Evolutionary conservation across 2,797 vertebrate species (phyloP).

Genomic region (Gadopsis bispinosus): DNA sequence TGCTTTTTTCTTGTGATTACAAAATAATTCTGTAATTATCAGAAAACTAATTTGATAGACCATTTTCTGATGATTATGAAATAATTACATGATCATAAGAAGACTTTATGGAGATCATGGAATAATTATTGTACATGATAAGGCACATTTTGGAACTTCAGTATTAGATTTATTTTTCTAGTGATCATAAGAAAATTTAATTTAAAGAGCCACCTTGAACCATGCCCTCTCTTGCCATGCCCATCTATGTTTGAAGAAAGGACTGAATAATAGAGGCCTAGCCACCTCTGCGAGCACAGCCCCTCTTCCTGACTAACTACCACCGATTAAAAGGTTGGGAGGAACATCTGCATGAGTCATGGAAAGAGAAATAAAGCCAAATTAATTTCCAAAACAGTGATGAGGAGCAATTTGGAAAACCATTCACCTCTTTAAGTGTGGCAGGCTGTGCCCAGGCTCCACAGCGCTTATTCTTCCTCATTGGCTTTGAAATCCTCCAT

Average conservation of each 20-base stretch:
- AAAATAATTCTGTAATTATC: neutral
- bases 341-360: conserved; percentile 53
- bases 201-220: neutral
- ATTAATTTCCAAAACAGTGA: conserved; percentile 15
- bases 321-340: conserved; percentile 54
- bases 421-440: conserved; percentile 18
- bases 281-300: conserved; percentile 5
- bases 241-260: conserved; percentile 8
- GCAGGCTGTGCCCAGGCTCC: neutral
- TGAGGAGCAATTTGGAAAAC: conserved; percentile 44
- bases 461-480: conserved; percentile 16
- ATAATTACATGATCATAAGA: neutral
- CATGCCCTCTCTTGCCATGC: neutral
- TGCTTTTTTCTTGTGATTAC: neutral
- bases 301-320: conserved; percentile 50
- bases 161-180: neutral
- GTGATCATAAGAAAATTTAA: neutral
- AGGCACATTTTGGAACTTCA: neutral
- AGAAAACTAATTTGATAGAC: neutral
- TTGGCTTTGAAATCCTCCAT: conserved; percentile 9
- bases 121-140: neutral
- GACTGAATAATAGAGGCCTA: neutral
- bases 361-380: conserved; percentile 41
- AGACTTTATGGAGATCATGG: neutral
- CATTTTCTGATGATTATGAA: neutral